These are phyloP conservation scores for Clusia tigrina DNA, from an alignment of 2,888 invertebrate species.

Conservation along the genomic window DNA sequence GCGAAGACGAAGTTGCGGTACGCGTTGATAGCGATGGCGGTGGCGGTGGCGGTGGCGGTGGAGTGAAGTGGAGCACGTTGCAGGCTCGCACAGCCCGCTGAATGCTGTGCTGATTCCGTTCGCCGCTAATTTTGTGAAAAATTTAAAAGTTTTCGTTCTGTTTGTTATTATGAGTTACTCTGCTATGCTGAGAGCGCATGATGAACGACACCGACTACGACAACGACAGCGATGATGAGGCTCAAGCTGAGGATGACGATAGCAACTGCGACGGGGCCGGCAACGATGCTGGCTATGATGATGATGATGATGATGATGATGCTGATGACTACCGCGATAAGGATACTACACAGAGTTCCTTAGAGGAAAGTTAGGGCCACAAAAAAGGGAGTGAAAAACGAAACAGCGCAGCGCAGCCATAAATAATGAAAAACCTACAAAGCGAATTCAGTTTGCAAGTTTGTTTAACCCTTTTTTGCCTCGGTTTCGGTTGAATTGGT, in stretches of 20 bases:
- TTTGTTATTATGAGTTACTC: too few species aligned
- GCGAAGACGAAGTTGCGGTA: not conserved
- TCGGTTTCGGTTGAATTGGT: constrained; percentile 5
- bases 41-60: not conserved
- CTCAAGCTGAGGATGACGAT: too few species aligned
- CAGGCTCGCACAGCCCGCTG: not conserved
- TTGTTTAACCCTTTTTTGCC: constrained; percentile 38
- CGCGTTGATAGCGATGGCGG: not conserved
- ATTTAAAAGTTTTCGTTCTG: constrained; percentile 38
- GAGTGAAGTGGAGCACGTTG: not conserved
- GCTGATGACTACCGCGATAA: not conserved
- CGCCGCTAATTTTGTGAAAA: constrained; percentile 51
- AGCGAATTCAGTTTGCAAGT: constrained; percentile 4
- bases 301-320: not conserved
- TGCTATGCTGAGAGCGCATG: too few species aligned
- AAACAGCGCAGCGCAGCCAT: not conserved
- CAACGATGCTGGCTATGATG: not conserved
- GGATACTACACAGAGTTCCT: constrained; percentile 1
- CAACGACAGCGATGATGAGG: too few species aligned
- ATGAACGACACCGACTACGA: too few species aligned
- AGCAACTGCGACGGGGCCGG: not conserved
- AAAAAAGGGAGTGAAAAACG: not conserved
- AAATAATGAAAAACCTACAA: not conserved
- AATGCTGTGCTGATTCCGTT: constrained; percentile 23
- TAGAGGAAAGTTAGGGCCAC: constrained; percentile 2